phyloP scores from a whole-genome alignment of 2,113 vertebrate species.

The Eurystomus gularis region DNA sequence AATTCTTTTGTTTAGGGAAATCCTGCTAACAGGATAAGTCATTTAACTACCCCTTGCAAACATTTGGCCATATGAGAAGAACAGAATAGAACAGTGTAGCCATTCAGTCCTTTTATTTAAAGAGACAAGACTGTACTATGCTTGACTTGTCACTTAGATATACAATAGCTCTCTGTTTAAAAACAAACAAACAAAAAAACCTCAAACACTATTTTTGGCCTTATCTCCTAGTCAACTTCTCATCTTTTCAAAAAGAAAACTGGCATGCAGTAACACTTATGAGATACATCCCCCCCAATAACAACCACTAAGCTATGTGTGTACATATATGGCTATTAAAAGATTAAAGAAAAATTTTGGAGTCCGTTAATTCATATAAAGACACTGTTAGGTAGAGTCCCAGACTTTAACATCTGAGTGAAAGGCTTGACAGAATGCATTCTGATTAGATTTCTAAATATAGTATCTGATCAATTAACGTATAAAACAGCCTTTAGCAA shows the following conservation, averaged over 20 bases:
- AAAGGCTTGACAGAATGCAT: not conserved
- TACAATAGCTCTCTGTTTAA: not conserved
- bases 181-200: not conserved
- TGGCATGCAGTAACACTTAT: not conserved
- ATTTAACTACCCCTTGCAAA: not conserved
- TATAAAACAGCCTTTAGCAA: constrained; percentile 50
- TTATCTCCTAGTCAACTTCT: not conserved
- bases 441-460: constrained; percentile 17
- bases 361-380: not conserved
- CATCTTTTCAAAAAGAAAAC: not conserved
- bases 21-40: not conserved
- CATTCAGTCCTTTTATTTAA: not conserved
- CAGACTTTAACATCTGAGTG: constrained; percentile 15
- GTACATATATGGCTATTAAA: not conserved
- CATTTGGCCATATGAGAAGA: not conserved
- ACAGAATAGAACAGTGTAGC: not conserved
- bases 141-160: not conserved
- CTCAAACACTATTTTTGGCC: not conserved
- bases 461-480: constrained; percentile 12
- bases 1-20: too few relatives aligned
- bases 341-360: not conserved
- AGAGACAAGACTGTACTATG: not conserved
- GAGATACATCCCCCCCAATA: not conserved
- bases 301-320: not conserved
- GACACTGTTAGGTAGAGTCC: not conserved